Evolutionary conservation across 30 jellyfish, hydroid and myxozoan genomes (phyloP), one percentile per base, ranked within the genome.

Genomic region (Aurelia coerulea): DNA sequence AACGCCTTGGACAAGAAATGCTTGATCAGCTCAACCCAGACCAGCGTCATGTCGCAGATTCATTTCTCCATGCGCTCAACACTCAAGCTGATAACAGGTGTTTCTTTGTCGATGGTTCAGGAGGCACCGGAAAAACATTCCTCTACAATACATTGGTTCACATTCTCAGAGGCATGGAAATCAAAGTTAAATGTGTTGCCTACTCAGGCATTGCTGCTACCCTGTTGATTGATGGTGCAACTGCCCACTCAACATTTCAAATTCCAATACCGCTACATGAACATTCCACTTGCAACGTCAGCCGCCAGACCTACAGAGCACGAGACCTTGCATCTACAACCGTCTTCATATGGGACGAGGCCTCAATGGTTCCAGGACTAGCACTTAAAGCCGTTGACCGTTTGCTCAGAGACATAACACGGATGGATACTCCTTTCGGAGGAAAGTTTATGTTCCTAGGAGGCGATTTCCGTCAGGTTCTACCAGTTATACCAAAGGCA

Each of bases 91-190:
- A 65, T 1, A 35, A 66, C 13, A 78, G 16, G 19, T 76, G 86
- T 73, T 73, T 2, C 65, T 42, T 52, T 76, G 31, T 53, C 19
- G 87, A 76, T 60, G 89, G 89, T 0, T 41, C 84, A 0, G 92
- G 79, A 13, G 92, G 92, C 11, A 50, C 88, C 17, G 86, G 92
- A 11, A 88, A 78, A 71, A 88, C 96, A 32, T 88, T 65, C 75
- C 67, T 89, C 50, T 71, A 67, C 54, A 34, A 34, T 0, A 73
- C 83, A 1, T n/a, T 73, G n/a, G 83, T 41, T 34, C 71, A 73
- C 37, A 49, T 16, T n/a, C 87, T 76, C 5, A 7, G 42, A 41
- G 76, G 83, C 6, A 18, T 29, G 58, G 19, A 65, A 29, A 76
- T 59, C 6, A 4, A 37, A 29, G 84, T 79, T 3, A 37, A 4